phyloP scores from a whole-genome alignment of 2,797 vertebrate species.

The Masticophis lateralis region DNA sequence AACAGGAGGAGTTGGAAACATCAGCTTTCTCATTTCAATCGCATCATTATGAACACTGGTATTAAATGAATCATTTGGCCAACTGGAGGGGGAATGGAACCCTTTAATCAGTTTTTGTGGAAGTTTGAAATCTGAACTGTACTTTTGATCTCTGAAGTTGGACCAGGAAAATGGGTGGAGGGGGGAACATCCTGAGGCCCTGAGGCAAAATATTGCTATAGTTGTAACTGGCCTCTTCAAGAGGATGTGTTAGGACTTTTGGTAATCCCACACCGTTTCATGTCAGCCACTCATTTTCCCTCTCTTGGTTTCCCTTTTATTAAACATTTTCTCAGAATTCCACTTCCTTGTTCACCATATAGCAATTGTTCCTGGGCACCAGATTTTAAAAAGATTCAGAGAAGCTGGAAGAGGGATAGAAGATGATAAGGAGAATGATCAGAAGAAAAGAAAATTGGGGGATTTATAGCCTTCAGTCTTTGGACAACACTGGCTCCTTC shows the following conservation, averaged over 20 bases:
- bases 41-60: not conserved
- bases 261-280: not conserved
- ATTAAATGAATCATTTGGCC: not conserved
- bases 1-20: not conserved
- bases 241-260: not conserved
- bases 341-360: not conserved
- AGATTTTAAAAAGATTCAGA: not conserved
- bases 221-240: not conserved
- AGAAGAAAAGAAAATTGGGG: not conserved
- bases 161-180: not conserved
- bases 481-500: not conserved
- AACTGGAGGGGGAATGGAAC: too few species aligned
- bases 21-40: not conserved
- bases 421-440: not conserved
- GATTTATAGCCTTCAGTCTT: not conserved
- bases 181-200: not conserved
- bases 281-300: too few species aligned
- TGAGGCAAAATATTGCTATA: not conserved
- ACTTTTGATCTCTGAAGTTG: not conserved
- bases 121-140: not conserved
- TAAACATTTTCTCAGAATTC: not conserved
- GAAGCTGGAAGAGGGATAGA: not conserved
- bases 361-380: not conserved
- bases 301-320: not conserved
- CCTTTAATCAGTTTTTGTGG: not conserved